Base-by-base conservation (phyloP, 2,888 invertebrate genomes). In the Eledona agricola region DNA sequence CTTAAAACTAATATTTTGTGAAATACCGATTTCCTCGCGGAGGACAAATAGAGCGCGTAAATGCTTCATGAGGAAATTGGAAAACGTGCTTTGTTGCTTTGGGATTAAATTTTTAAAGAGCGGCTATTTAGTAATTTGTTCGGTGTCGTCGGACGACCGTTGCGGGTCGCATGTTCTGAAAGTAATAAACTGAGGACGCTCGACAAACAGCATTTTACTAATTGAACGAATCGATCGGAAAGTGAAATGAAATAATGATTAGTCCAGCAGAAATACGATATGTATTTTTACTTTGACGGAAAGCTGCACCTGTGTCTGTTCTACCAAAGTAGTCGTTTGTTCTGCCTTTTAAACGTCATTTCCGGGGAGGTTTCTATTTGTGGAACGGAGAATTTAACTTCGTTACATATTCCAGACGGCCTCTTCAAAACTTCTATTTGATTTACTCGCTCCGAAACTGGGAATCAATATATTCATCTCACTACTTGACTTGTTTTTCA, bases 91-190 rank as follows among this genome's bases (percentile, higher is more conserved):
- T n/a, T n/a, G n/a, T n/a, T n/a, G n/a, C n/a, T n/a, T n/a, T n/a
- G n/a, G n/a, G n/a, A n/a, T n/a, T n/a, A n/a, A n/a, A n/a, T n/a
- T n/a, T n/a, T n/a, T n/a, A n/a, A n/a, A n/a, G n/a, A n/a, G n/a
- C n/a, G n/a, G n/a, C n/a, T n/a, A n/a, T n/a, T 37, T 37, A 5
- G 37, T 22, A 37, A 37, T 37, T 34, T 26, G 10, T 31, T 23
- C 23, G 16, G 37, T 47, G 37, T 47, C 47, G 37, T 47, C 37
- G 47, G 5, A 37, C 47, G 47, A 47, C 37, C 47, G 47, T 37
- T 47, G 28, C 17, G 12, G 1, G 26, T 34, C 11, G 12, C 20
- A 42, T 25, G 26, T 26, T 19, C 25, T 42, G 26, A 34, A 45
- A 45, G 34, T 45, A 34, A 34, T 31, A 31, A 17, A 45, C 16